Evolutionary conservation across 2,113 vertebrate genomes (phyloP), one percentile per base, ranked within the genome.

Genomic region (Mohoua ochrocephala): DNA sequence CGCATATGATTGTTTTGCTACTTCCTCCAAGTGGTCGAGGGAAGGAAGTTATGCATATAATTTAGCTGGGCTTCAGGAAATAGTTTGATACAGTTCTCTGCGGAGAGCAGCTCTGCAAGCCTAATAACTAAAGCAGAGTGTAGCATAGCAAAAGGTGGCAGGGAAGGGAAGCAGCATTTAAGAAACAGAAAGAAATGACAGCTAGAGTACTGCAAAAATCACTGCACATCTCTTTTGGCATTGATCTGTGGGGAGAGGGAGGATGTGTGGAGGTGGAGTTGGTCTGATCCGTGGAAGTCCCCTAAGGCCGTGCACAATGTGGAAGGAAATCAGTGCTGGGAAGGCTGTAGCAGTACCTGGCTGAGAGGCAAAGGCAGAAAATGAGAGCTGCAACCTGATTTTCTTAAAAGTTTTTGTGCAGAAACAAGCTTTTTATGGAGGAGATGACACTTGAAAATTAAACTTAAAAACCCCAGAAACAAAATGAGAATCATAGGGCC

Each of bases 21-120:
- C 91, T 97, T 97, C 96, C 96, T 96, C 92, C 3, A 27, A 93
- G 92, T 91, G 95, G 94, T 84, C 3, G 4, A 92, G 81, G 96
- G 96, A 96, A 97, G 96, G 96, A 97, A 97, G 95, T 95, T 94
- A 97, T 96, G 96, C 96, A 97, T 97, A 96, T 97, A 94, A 97
- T 96, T 97, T 95, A 95, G 77, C 92, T 68, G 80, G 91, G 81
- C 92, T 96, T 92, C 95, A 95, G 96, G 96, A 97, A 96, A 96
- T 87, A 94, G 93, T 97, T 92, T 96, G 93, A 87, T 96, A 82
- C 41, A 71, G 96, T 86, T 94, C 89, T 95, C 64, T 80, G 80
- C 0, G 4, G 96, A 94, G 64, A 88, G 80, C 81, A 83, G 82
- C 74, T 82, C 82, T 95, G 91, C 87, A 83, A 42, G 63, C 54